Percentiles rank a stretch among this genome's conserved stretches.
Conservation (phyloP, 2,888 invertebrate species). For the Ernsta delagoae region DNA sequence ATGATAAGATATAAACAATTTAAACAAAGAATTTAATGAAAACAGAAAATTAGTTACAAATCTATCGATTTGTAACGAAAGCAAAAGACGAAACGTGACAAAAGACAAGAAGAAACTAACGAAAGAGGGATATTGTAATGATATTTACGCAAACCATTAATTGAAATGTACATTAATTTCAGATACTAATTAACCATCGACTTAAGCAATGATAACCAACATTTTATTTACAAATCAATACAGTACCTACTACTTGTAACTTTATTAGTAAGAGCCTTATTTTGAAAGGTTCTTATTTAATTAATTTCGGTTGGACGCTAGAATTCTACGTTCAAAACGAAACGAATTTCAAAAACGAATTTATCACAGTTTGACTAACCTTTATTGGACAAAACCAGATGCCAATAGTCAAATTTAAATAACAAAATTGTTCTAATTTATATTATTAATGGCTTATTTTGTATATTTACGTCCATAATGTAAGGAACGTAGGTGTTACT, state of each 20-base stretch:
- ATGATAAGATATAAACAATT: too few species aligned
- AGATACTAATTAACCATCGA: background rate
- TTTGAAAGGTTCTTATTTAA: conserved; percentile 22
- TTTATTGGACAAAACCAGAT: conserved; percentile 17
- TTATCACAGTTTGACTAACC: conserved; percentile 24
- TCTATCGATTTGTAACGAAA: too few species aligned
- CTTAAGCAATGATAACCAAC: too few species aligned
- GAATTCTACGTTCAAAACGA: background rate
- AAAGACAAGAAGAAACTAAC: too few species aligned
- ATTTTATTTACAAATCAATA: too few species aligned
- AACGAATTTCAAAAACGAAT: conserved; percentile 4
- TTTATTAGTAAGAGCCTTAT: background rate
- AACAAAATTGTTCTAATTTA: conserved; percentile 35
- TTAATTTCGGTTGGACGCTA: conserved; percentile 5
- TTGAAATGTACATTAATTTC: background rate
- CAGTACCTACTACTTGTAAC: too few species aligned
- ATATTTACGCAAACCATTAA: background rate
- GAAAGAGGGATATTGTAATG: background rate
- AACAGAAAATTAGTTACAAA: too few species aligned
- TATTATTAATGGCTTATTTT: conserved; percentile 18
- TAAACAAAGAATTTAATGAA: too few species aligned
- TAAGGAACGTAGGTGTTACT: background rate
- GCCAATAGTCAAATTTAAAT: conserved; percentile 32
- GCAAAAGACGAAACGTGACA: too few species aligned
- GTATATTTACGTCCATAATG: background rate